Base-by-base conservation (phyloP, 2,888 invertebrate genomes). In the Limnephilus rhombicus region DNA sequence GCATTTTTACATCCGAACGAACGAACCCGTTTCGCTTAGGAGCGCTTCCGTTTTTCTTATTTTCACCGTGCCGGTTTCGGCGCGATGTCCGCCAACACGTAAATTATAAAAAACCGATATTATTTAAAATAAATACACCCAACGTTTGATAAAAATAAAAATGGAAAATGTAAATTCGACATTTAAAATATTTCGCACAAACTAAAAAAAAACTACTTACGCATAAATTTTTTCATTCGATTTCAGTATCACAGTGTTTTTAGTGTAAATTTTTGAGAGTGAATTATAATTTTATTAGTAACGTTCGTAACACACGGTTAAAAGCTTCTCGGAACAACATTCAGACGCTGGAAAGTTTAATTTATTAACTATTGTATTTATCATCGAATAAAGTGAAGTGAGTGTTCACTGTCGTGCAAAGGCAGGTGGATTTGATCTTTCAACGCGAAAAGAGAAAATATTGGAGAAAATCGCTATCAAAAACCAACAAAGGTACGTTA, bases 1-100 rank as follows among this genome's bases (percentile, higher is more conserved):
- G 91, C 89, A 89, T 41, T 68, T 37, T 53, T 37, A 88, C 31
- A 53, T 91, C 89, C 91, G 88, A 91, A 91, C 83, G 89, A 89
- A 29, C 91, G 91, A 82, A 68, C 83, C 85, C 83, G 91, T 89
- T 88, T 68, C 80, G 37, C 83, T 89, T 89, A 37, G 68, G 80
- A 45, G 37, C 88, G 34, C 68, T 49, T 86, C 80, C 80, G 81
- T 87, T 91, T 87, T 87, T 83, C 49, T 87, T 91, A 45, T 91
- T 87, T 87, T 86, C 68, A 87, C 41, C 80, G 80, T 68, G 80
- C 53, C 41, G 68, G 68, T 68, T 87, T 53, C 91, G 82, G 80
- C 81, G 81, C 81, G 81, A 91, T 88, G 91, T 91, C 80, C 53
- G 34, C 41, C 41, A 85, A n/a, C 80, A 45, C 90, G 90, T 91